These are phyloP conservation scores for Rotaria macrura DNA, from an alignment of 2,888 invertebrate genomes.

Conservation along the genomic window DNA sequence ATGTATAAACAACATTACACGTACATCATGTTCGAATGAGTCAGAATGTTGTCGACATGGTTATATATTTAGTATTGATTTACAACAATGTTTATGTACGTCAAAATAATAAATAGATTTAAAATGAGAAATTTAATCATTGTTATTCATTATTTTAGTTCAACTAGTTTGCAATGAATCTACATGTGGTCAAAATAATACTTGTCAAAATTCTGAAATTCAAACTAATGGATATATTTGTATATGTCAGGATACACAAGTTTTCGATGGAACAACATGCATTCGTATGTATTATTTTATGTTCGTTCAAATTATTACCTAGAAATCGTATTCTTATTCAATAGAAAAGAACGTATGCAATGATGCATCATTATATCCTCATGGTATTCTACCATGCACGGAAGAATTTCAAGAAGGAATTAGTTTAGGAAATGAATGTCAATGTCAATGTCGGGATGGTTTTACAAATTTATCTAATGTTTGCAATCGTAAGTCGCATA, in stretches of 20 bases:
- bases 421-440: neutral
- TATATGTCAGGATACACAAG: neutral
- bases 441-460: neutral
- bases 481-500: neutral
- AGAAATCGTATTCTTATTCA: neutral
- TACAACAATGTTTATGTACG: slow-evolving; percentile 11
- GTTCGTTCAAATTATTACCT: too few species aligned
- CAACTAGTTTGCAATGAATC: neutral
- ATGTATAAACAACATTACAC: neutral
- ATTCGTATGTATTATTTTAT: neutral
- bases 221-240: neutral
- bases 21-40: neutral
- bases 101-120: neutral
- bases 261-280: slow-evolving; percentile 10
- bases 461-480: neutral
- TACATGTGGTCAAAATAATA: neutral
- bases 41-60: neutral
- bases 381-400: neutral
- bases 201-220: neutral
- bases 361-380: neutral
- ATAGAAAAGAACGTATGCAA: neutral
- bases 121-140: neutral
- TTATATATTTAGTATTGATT: neutral
- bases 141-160: neutral
- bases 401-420: neutral